phyloP scores from a whole-genome alignment of 2,888 invertebrate genomes.

The Erebia aethiops region DNA sequence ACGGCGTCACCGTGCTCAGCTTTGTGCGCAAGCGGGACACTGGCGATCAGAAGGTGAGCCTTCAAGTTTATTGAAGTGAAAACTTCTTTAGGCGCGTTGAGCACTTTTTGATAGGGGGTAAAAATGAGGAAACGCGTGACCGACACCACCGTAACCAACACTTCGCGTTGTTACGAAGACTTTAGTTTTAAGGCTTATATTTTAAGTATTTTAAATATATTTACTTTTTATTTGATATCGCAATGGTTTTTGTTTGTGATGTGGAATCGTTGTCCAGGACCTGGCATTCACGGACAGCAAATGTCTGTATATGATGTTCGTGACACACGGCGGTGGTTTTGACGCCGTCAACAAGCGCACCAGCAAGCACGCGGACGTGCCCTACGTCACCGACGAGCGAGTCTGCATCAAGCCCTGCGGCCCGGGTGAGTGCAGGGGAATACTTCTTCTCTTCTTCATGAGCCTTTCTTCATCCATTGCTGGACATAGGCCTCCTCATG shows the following conservation, averaged over 20 bases:
- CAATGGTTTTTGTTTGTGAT: not conserved
- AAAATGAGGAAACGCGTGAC: too few relatives aligned
- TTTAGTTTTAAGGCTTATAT: too few relatives aligned
- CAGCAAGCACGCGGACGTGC: constrained; percentile 89
- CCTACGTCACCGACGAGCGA: constrained; percentile 87
- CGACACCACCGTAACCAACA: too few relatives aligned
- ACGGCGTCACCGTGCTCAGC: constrained; percentile 29
- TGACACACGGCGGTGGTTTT: constrained; percentile 91
- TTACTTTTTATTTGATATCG: too few relatives aligned
- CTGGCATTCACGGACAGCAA: constrained; percentile 91
- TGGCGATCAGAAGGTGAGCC: constrained; percentile 82
- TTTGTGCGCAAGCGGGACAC: constrained; percentile 82
- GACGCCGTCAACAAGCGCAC: constrained; percentile 93
- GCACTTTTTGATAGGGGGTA: too few relatives aligned
- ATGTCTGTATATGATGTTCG: constrained; percentile 94
- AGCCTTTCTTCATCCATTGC: too few relatives aligned
- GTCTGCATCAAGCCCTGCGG: constrained; percentile 93
- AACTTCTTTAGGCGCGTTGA: too few relatives aligned
- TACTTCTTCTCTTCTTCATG: too few relatives aligned
- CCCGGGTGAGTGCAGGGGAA: constrained; percentile 85
- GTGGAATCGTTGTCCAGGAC: constrained; percentile 77
- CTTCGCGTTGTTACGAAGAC: too few relatives aligned
- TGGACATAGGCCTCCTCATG: too few relatives aligned
- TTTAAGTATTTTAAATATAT: too few relatives aligned
- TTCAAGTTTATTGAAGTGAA: too few relatives aligned